These are phyloP conservation scores for Poeciliopsis turneri DNA, from an alignment of 2,797 vertebrate species.

Conservation along the genomic window DNA sequence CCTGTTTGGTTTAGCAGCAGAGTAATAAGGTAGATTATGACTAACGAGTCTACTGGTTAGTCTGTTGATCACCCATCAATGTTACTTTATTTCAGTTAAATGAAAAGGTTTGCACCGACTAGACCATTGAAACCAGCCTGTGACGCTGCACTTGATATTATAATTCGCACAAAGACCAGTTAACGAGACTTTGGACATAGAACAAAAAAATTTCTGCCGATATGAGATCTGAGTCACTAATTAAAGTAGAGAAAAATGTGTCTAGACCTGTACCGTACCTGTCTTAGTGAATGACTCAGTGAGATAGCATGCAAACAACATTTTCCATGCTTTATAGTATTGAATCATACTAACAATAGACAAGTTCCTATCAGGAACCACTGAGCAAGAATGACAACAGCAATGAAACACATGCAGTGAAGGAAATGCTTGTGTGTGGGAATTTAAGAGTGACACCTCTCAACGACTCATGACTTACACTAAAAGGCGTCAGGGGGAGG, in stretches of 20 bases:
- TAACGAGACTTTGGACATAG: conserved; percentile 18
- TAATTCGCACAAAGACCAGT: neutral
- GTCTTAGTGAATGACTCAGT: neutral
- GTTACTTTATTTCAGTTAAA: neutral
- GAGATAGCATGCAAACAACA: neutral
- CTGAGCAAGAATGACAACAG: neutral
- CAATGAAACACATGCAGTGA: neutral
- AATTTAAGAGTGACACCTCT: neutral
- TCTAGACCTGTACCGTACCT: conserved; percentile 31
- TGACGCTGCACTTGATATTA: conserved; percentile 15
- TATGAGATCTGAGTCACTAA: conserved; percentile 39
- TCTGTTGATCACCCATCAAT: neutral
- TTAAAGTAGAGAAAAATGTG: conserved; percentile 19
- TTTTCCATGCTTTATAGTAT: neutral
- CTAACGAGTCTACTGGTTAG: neutral
- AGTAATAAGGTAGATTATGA: too few species aligned
- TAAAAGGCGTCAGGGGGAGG: neutral
- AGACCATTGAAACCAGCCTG: conserved; percentile 3
- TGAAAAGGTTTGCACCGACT: neutral
- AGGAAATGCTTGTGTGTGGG: neutral
- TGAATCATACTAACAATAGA: conserved; percentile 4
- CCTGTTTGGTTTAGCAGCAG: neutral
- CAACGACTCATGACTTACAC: neutral
- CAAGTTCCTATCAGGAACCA: neutral
- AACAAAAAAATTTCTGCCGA: neutral